These are phyloP conservation scores for Polymixis flavicincta DNA, from an alignment of 2,888 invertebrate genomes.

Conservation along the genomic window DNA sequence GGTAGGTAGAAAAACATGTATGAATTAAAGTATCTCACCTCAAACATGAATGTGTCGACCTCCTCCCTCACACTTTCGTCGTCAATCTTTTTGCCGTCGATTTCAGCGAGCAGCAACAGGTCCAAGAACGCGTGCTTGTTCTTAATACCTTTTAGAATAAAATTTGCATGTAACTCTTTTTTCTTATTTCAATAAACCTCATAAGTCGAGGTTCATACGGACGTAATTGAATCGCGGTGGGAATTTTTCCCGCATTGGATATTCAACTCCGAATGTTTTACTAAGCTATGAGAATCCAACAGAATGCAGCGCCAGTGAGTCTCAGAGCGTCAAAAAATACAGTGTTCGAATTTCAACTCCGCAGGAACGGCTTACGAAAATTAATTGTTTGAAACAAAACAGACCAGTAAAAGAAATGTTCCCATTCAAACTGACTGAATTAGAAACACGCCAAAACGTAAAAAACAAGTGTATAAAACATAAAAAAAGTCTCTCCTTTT, in stretches of 20 bases:
- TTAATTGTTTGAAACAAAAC: not conserved
- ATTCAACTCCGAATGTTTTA: no score
- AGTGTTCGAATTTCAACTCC: no score
- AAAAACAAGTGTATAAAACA: not conserved
- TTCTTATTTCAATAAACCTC: not conserved
- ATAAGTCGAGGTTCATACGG: not conserved
- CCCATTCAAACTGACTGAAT: not conserved
- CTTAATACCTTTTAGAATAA: conserved; percentile 82
- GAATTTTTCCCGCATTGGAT: no score
- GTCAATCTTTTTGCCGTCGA: conserved; percentile 90
- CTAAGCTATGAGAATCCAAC: no score
- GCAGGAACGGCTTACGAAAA: not conserved
- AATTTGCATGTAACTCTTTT: not conserved
- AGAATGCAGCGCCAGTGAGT: no score
- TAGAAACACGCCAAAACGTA: not conserved
- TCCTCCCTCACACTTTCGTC: conserved; percentile 92
- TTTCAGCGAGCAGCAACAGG: conserved; percentile 91
- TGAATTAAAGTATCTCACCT: conserved; percentile 80
- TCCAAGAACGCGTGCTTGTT: conserved; percentile 93
- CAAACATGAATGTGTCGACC: conserved; percentile 94
- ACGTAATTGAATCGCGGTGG: no score
- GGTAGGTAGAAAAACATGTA: not conserved
- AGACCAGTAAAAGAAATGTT: not conserved
- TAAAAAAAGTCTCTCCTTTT: not conserved
- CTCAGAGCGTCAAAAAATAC: no score